Conservation (phyloP, 2,888 invertebrate genomes). For the Aspidapion aeneum region DNA sequence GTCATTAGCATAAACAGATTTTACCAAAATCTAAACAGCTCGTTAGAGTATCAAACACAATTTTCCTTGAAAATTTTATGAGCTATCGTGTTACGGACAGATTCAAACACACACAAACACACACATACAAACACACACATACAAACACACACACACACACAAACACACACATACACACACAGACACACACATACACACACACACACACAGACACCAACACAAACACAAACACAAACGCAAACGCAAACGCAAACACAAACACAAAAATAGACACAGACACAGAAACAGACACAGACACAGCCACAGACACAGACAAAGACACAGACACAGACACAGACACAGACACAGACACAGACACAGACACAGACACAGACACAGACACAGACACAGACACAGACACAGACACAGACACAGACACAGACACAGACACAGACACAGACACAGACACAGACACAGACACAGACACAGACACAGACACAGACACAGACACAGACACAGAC, state of each 20-base stretch:
- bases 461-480: constrained; percentile 12
- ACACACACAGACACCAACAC: not conserved
- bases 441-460: constrained; percentile 13
- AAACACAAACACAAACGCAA: not conserved
- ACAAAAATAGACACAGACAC: not conserved
- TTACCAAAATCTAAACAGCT: too few relatives aligned
- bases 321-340: constrained; percentile 9
- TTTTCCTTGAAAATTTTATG: too few relatives aligned
- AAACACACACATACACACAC: too few relatives aligned
- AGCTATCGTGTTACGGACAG: too few relatives aligned
- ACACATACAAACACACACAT: too few relatives aligned
- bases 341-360: constrained; percentile 10
- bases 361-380: constrained; percentile 11
- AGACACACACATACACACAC: not conserved
- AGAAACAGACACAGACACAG: not conserved
- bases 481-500: constrained; percentile 13
- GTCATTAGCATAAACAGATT: too few relatives aligned
- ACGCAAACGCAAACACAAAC: not conserved
- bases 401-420: constrained; percentile 11
- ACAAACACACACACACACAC: too few relatives aligned
- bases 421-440: constrained; percentile 12
- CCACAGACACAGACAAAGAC: not conserved
- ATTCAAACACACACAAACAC: too few relatives aligned
- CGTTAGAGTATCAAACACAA: too few relatives aligned
- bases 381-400: constrained; percentile 10